A percentile compares a stretch with the other conserved stretches of the same genome.
Evolutionary conservation across 2,888 invertebrate species (phyloP).

Genomic region (Dysmachus trigonus): DNA sequence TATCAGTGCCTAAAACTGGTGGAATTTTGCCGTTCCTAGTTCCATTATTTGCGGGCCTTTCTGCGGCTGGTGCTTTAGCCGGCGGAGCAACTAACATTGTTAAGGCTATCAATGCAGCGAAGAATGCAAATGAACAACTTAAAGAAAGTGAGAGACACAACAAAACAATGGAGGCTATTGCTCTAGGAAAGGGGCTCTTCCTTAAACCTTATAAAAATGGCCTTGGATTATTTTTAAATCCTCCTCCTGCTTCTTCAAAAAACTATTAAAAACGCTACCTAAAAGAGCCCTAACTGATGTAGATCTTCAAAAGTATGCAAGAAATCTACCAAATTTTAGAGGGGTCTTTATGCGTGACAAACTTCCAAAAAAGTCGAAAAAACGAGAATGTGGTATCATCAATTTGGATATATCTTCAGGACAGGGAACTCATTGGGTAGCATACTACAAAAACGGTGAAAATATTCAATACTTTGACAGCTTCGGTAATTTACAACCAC

Average conservation of each 20-base stretch:
- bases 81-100: too few relatives aligned
- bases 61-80: too few relatives aligned
- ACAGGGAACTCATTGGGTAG: background rate
- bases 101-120: too few relatives aligned
- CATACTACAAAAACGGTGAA: background rate
- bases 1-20: too few relatives aligned
- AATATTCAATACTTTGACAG: conserved; percentile 58
- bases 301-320: conserved; percentile 52
- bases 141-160: too few relatives aligned
- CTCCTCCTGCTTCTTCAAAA: conserved; percentile 26
- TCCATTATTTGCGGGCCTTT: too few relatives aligned
- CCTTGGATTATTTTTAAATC: conserved; percentile 13
- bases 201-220: conserved; percentile 53
- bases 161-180: conserved; percentile 38
- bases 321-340: conserved; percentile 55
- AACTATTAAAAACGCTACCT: background rate
- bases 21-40: too few relatives aligned
- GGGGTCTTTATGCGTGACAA: conserved; percentile 50
- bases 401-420: conserved; percentile 50
- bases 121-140: too few relatives aligned
- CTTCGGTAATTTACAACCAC: conserved; percentile 56
- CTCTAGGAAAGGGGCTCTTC: conserved; percentile 53
- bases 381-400: background rate
- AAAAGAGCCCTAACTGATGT: conserved; percentile 46
- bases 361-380: background rate